A percentile compares a stretch with the other conserved stretches of the same genome.
These are phyloP conservation scores for Aphidoletes aphidimyza DNA, from an alignment of 2,888 invertebrate genomes.

Conservation along the genomic window DNA sequence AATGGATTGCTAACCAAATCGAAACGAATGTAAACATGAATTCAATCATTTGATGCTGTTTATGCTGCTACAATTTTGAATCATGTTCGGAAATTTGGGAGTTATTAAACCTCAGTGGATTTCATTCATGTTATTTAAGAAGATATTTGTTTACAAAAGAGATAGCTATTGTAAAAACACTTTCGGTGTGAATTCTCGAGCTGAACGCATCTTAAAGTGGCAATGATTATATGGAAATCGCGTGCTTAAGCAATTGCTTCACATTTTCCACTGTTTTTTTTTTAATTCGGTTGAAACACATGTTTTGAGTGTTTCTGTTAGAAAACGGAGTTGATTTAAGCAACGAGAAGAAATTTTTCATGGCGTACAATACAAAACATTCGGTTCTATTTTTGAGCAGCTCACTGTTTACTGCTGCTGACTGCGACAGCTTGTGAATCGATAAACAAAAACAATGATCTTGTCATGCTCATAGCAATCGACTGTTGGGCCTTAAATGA, in stretches of 20 bases:
- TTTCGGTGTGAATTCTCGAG: background rate
- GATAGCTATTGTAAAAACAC: background rate
- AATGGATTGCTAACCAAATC: conserved; percentile 8
- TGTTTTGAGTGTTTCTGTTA: background rate
- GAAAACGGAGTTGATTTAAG: background rate
- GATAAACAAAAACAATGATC: background rate
- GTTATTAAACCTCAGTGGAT: background rate
- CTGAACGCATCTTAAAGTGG: background rate
- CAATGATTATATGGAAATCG: conserved; percentile 14
- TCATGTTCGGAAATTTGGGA: background rate
- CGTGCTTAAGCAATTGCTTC: background rate
- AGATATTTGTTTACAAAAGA: background rate
- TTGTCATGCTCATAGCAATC: background rate
- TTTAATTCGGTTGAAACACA: background rate
- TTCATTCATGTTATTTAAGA: conserved; percentile 38
- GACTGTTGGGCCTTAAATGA: background rate
- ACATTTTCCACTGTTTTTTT: background rate
- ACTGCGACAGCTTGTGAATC: background rate
- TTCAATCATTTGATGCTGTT: background rate
- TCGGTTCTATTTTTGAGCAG: conserved; percentile 35
- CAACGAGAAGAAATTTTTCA: conserved; percentile 49
- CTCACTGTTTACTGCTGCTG: no score
- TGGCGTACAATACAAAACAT: background rate
- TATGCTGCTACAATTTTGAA: background rate
- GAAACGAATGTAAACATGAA: background rate